Percentiles rank a stretch among this genome's conserved stretches.
Conservation (phyloP, 2,113 vertebrate species). For the Anthoscopus minutus region DNA sequence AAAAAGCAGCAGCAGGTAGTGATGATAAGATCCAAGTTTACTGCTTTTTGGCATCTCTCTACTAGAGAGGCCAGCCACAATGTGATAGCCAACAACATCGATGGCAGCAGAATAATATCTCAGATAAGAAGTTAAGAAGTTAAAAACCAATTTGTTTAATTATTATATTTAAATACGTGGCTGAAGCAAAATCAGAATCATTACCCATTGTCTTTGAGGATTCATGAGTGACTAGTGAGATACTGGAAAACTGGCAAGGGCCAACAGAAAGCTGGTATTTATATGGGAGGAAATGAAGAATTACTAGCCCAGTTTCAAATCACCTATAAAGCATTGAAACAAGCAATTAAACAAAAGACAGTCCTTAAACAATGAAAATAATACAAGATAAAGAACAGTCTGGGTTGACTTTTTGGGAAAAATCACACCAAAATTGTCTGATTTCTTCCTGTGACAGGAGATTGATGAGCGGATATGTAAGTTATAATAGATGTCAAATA, state of each 20-base stretch:
- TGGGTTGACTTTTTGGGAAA: neutral
- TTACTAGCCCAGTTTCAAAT: neutral
- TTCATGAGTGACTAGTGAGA: neutral
- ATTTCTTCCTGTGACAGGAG: neutral
- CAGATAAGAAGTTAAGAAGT: neutral
- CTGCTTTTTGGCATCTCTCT: neutral
- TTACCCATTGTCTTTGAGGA: neutral
- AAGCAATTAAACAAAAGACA: neutral
- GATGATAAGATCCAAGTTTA: neutral
- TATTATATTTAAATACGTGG: neutral
- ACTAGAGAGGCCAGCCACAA: neutral
- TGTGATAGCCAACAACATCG: neutral
- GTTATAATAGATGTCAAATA: neutral
- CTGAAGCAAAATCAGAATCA: neutral
- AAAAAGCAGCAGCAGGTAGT: neutral
- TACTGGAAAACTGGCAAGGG: neutral
- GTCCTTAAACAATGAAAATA: neutral
- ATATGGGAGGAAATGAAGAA: neutral
- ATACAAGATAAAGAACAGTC: neutral
- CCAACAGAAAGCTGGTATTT: neutral
- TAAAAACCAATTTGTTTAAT: neutral
- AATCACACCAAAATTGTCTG: neutral
- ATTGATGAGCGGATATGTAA: neutral
- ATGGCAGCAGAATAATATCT: neutral
- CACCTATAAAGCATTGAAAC: neutral